phyloP scores from a whole-genome alignment of 2,888 invertebrate species.

The Alcis repandata region DNA sequence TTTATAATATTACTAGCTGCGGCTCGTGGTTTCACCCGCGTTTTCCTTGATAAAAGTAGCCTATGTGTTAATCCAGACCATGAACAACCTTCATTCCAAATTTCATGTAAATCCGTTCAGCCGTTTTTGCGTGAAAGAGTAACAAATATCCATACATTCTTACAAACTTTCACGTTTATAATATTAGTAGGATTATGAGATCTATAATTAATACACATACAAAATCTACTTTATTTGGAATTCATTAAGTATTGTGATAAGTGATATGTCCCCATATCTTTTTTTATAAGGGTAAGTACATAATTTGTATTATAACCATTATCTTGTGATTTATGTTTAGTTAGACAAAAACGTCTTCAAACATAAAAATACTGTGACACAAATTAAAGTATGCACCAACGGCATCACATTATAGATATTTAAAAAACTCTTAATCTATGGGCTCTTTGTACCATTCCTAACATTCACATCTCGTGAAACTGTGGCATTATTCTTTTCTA shows the following conservation, averaged over 20 bases:
- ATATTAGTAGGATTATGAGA: no score
- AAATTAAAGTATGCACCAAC: no score
- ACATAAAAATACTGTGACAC: slow-evolving; percentile 8
- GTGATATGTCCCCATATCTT: not conserved
- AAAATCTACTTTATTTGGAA: not conserved
- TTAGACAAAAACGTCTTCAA: not conserved
- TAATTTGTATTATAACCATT: not conserved
- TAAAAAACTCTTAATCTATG: slow-evolving; percentile 4
- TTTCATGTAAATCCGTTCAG: no score
- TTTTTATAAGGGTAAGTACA: not conserved
- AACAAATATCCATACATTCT: no score
- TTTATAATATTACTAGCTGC: no score
- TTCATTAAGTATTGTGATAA: not conserved
- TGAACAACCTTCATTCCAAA: no score
- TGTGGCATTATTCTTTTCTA: slow-evolving; percentile 22
- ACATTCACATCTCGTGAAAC: slow-evolving; percentile 49
- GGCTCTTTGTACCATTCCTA: slow-evolving; percentile 33
- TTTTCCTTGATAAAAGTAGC: no score
- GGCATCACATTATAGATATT: not conserved
- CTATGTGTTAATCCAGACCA: no score
- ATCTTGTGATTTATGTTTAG: no score
- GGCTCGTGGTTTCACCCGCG: no score
- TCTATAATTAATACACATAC: slow-evolving; percentile 11
- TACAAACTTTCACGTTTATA: no score
- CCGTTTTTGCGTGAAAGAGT: no score